Base-by-base conservation (phyloP, 1,140 invertebrate genomes). In the Penaeus chinensis region DNA sequence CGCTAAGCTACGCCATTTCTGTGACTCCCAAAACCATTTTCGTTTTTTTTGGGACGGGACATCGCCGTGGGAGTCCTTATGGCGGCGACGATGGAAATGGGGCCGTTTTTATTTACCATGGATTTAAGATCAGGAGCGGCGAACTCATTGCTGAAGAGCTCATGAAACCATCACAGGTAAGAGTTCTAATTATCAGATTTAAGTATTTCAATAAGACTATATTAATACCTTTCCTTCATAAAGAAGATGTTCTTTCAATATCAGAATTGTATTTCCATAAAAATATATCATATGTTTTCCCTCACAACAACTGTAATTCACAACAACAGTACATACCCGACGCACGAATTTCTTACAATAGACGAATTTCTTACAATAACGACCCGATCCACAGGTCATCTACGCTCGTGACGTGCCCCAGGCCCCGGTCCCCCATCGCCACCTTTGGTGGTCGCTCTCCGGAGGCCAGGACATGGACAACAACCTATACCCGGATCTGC, bases 31-130 rank as follows among this genome's bases (percentile, higher is more conserved):
- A 22, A 88, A 82, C 27, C 37, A 3, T 65, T 90, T 91, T 93
- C 71, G 37, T 78, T 84, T 76, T 84, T 60, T 86, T 2, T 65
- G 20, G 27, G 91, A 97, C n/a, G n/a, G n/a, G 98, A 99, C 93
- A 95, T 99, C 89, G 97, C 96, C 16, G 97, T 99, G 62, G 98
- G 98, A 22, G 98, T 3, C 99, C 98, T 0, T 99, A 99, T 91
- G 98, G 96, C 88, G 97, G 97, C 27, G 93, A 94, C 47, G 94
- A 96, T 78, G 96, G 95, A 20, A 93, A 94, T 19, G 98, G 98
- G 11, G 96, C 97, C 0, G 96, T 99, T 4, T 99, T 98, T 92
- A 96, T 99, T 87, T 99, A 95, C 92, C 96, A 97, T 90, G 98
- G 99, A 0, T 96, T 96, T 0, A 93, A 93, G 16, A 91, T 94